phyloP scores from a whole-genome alignment of 1,140 invertebrate species.

The Triops cancriformis region DNA sequence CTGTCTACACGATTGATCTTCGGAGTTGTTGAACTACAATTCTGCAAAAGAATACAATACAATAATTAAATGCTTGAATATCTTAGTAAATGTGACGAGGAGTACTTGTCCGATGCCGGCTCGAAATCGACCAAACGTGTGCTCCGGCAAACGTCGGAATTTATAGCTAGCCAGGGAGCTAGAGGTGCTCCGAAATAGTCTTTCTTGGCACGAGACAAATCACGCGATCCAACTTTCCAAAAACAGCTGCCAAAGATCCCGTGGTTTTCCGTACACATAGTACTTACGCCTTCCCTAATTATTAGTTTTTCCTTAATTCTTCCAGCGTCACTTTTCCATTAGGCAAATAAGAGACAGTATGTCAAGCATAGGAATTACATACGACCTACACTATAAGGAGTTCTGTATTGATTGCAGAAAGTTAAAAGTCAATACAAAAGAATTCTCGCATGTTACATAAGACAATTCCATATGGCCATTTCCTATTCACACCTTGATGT shows the following conservation, averaged over 20 bases:
- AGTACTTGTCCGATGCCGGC: neutral
- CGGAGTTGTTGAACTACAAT: too few species aligned
- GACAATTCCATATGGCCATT: too few species aligned
- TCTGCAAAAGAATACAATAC: too few species aligned
- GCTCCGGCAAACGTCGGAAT: neutral
- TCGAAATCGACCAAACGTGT: constrained; percentile 2
- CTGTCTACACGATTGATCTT: too few species aligned
- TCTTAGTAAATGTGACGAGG: neutral
- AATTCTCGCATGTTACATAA: too few species aligned
- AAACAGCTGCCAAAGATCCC: neutral
- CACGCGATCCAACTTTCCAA: neutral
- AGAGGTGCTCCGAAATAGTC: neutral
- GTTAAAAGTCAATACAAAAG: too few species aligned
- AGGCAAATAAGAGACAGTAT: neutral
- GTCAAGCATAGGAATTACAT: too few species aligned
- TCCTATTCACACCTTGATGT: too few species aligned
- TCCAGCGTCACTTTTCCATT: neutral
- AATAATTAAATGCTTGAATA: neutral
- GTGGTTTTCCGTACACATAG: neutral
- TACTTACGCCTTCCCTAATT: neutral
- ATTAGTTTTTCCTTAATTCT: neutral
- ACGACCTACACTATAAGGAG: too few species aligned
- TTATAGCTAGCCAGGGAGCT: neutral
- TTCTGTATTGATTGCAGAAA: too few species aligned
- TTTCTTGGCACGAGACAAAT: neutral